A percentile compares a stretch with the other conserved stretches of the same genome.
phyloP scores from a whole-genome alignment of 2,113 vertebrate species.

The Neomonachus schauinslandi region DNA sequence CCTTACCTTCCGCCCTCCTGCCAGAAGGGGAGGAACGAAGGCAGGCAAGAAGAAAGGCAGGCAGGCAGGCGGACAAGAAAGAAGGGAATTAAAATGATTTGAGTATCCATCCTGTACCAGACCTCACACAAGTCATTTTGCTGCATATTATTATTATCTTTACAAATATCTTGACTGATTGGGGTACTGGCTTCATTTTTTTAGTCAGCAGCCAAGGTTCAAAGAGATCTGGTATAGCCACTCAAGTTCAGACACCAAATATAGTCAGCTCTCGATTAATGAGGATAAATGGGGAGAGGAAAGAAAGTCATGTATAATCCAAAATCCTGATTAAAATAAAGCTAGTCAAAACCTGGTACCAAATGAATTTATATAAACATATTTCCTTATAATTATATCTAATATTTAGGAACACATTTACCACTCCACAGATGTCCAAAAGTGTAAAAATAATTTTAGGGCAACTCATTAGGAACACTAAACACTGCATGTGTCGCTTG shows the following conservation, averaged over 20 bases:
- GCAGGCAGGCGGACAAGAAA: neutral
- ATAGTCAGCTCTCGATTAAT: neutral
- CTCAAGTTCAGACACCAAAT: neutral
- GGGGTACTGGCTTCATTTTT: neutral
- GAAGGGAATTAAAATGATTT: neutral
- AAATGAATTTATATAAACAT: constrained; percentile 62
- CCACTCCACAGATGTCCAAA: constrained; percentile 67
- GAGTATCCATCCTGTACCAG: neutral
- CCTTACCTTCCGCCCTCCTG: neutral
- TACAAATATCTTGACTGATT: neutral
- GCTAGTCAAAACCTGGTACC: constrained; percentile 28
- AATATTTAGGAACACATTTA: constrained; percentile 77
- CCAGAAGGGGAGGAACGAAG: neutral
- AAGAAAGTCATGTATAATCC: neutral
- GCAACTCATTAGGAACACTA: constrained; percentile 70
- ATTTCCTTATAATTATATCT: constrained; percentile 67
- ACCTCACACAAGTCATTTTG: neutral
- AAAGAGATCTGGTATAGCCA: neutral
- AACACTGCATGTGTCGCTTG: constrained; percentile 50
- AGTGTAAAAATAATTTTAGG: constrained; percentile 71
- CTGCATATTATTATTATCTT: neutral
- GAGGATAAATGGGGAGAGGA: neutral
- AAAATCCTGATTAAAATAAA: constrained; percentile 57
- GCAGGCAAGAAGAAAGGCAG: neutral
- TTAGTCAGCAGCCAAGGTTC: constrained; percentile 8